Evolutionary conservation across 2,797 vertebrate genomes (phyloP), one percentile per base, ranked within the genome.

Genomic region (Darevskia nairensis): DNA sequence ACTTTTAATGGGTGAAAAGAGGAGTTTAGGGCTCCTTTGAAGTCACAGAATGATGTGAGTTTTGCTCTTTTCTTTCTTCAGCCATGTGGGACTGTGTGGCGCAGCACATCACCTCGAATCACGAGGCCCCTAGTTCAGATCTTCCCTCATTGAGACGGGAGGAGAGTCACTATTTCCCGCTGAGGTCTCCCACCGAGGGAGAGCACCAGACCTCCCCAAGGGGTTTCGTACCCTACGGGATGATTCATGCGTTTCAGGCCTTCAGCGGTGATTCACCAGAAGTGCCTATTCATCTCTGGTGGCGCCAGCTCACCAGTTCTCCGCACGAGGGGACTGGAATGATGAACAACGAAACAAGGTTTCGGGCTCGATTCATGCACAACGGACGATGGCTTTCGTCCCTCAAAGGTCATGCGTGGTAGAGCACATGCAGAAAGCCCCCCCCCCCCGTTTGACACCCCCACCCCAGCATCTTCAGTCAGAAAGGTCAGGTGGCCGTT

Each of bases 11-110:
- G 2, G 19, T 7, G 59, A 15, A 32, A 15, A 17, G 25, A 17
- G 46, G 15, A 19, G 59, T 25, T 2, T 4, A 3, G 0, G 0
- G 1, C 41, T 64, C 13, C 29, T 10, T 74, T 66, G 35, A 39
- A 80, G 32, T 35, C 3, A 19, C 21, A 9, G 29, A 10, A 29
- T 8, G 13, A 50, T 35, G 19, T 1, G 21, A 23, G 5, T 41
- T 23, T 64, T 23, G 27, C 41, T 35, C 44, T 23, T 55, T 27
- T 29, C 64, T 25, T 35, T 35, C 25, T 15, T 4, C 41, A 39
- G 46, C 11, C 3, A 3, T 35, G 13, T n/a, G 8, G n/a, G n/a
- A 68, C 68, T n/a, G 11, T 27, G 41, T 15, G 39, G 23, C 41
- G 55, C 39, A 2, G 10, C 15, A 9, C 29, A 61, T 3, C 2